phyloP scores from a whole-genome alignment of 2,113 vertebrate species.

The Oceanodroma tethys region DNA sequence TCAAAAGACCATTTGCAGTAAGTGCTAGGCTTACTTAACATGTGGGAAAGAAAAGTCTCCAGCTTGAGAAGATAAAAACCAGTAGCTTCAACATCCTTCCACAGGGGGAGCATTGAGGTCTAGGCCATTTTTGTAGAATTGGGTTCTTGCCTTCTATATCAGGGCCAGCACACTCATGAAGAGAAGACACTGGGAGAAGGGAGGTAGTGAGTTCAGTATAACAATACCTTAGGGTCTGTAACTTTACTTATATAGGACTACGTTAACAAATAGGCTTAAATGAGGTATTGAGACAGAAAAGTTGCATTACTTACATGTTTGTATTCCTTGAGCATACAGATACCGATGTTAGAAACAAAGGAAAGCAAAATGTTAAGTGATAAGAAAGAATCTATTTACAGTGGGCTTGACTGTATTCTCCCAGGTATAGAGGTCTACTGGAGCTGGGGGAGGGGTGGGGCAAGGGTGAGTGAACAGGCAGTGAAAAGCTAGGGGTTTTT shows the following conservation, averaged over 20 bases:
- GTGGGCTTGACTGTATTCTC: not conserved
- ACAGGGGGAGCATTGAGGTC: not conserved
- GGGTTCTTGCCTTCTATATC: not conserved
- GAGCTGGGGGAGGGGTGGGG: no score
- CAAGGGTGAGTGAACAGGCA: not conserved
- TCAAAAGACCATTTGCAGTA: not conserved
- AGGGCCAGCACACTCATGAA: not conserved
- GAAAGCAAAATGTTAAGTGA: not conserved
- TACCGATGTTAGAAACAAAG: not conserved
- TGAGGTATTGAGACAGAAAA: not conserved
- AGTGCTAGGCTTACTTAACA: not conserved
- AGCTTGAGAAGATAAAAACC: not conserved
- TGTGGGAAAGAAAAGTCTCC: not conserved
- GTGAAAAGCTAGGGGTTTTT: not conserved
- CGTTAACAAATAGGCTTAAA: not conserved
- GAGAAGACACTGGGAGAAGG: not conserved
- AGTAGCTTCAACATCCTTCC: not conserved
- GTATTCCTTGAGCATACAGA: not conserved
- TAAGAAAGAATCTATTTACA: not conserved
- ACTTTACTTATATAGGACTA: not conserved
- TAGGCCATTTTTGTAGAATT: not conserved
- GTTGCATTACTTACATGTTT: not conserved
- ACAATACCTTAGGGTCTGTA: no score
- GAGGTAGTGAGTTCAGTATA: not conserved
- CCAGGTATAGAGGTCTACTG: not conserved